Evolutionary conservation across 2,797 vertebrate species (phyloP), one percentile per base, ranked within the genome.

Genomic region (Tachyglossus aculeatus): DNA sequence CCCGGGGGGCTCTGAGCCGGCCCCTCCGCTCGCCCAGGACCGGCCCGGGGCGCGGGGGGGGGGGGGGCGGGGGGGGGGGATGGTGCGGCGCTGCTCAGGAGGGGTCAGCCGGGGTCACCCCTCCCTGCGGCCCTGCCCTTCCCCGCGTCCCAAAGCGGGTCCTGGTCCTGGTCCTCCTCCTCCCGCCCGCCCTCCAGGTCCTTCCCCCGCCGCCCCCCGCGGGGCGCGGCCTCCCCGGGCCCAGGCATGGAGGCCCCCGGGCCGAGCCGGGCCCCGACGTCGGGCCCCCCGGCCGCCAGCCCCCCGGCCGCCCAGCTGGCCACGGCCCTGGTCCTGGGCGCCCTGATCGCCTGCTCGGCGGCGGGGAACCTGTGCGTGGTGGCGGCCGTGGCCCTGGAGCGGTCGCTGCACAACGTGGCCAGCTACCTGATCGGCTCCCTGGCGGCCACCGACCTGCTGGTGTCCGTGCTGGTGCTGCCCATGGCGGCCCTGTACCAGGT

Each of bases 401-500:
- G 97, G 82, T 96, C 95, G 80, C 95, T 99, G 82, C 98, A 99
- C 89, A 99, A 96, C 59, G 97, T 99, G 79, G 96, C 96, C 66
- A 98, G 98, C 92, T 99, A 98, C 88, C 94, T 99, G 62, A 99
- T 99, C 88, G 96, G 98, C 50, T 99, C 97, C 0, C 91, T 99
- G 89, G 97, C 98, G 6, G 96, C 99, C 71, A 97, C 98, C 52
- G 98, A 99, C 89, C 94, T 99, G 78, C 96, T 98, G 97, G 97
- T 99, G 41, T 99, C 97, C 34, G 96, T 99, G 55, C 90, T 99
- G 81, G 98, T 99, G 72, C 85, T 99, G 83, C 98, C 98, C 64
- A 98, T 99, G 98, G 98, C 98, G 27, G 97, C 97, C 50, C 93
- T 98, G 34, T 97, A 99, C 88, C 97, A 99, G 89, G 97, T 99